phyloP scores from a whole-genome alignment of 2,797 vertebrate species.

The Lutjanus campechanus region DNA sequence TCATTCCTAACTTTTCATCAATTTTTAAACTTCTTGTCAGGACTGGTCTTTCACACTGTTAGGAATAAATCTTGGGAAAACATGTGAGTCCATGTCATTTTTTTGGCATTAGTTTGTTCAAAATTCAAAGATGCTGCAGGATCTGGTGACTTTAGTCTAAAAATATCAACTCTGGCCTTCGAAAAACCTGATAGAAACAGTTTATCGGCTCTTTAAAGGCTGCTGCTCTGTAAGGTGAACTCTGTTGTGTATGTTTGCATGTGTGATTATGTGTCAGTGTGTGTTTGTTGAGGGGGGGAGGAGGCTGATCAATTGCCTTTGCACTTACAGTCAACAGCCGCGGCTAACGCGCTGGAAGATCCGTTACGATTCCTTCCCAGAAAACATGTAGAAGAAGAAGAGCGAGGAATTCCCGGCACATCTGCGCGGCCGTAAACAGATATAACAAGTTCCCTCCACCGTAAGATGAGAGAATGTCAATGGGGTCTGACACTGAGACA shows the following conservation, averaged over 20 bases:
- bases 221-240: conserved; percentile 7
- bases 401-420: conserved; percentile 81
- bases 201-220: not conserved
- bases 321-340: conserved; percentile 67
- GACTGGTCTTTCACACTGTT: no score
- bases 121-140: not conserved
- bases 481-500: conserved; percentile 84
- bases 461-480: conserved; percentile 89
- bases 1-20: not conserved
- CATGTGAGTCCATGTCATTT: not conserved
- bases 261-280: not conserved
- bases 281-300: not conserved
- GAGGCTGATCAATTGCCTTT: conserved; percentile 59
- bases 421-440: conserved; percentile 68
- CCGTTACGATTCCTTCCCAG: conserved; percentile 77
- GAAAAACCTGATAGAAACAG: not conserved
- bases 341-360: conserved; percentile 56
- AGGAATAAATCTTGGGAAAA: no score
- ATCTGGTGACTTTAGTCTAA: not conserved
- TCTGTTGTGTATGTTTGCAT: conserved; percentile 1
- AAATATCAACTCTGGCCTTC: not conserved
- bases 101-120: not conserved
- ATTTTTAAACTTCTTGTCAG: not conserved
- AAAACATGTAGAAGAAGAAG: conserved; percentile 48
- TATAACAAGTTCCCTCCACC: conserved; percentile 70